These are phyloP conservation scores for Dermolepida albohirtum DNA, from an alignment of 2,888 invertebrate species.

Conservation along the genomic window DNA sequence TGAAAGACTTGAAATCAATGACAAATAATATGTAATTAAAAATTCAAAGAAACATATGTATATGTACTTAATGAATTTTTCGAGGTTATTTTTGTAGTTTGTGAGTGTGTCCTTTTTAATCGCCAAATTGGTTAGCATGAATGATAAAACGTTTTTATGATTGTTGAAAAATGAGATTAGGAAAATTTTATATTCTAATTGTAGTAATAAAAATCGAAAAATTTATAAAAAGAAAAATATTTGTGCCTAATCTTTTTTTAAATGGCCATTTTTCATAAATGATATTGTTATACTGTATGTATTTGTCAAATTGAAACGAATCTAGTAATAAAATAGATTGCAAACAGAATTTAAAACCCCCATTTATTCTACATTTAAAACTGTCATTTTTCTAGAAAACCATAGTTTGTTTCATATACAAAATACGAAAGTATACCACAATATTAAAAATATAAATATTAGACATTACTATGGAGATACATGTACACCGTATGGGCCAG, in stretches of 20 bases:
- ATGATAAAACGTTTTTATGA: constrained; percentile 9
- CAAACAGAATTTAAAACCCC: too few relatives aligned
- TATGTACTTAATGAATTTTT: constrained; percentile 15
- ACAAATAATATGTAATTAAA: constrained; percentile 39
- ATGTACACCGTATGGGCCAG: too few relatives aligned
- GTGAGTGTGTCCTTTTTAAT: too few relatives aligned
- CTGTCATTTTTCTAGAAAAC: too few relatives aligned
- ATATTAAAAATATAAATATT: too few relatives aligned
- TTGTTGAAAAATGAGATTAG: constrained; percentile 3
- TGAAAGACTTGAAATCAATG: constrained; percentile 34
- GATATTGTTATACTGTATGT: not conserved
- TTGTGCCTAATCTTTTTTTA: constrained; percentile 12
- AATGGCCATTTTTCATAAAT: not conserved
- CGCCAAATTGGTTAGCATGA: not conserved
- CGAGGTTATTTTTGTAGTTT: constrained; percentile 15
- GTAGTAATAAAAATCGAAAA: constrained; percentile 1
- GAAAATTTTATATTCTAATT: constrained; percentile 2
- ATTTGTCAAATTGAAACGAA: not conserved
- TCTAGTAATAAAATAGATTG: too few relatives aligned
- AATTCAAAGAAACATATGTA: constrained; percentile 4
- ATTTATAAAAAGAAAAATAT: constrained; percentile 3
- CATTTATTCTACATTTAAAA: too few relatives aligned
- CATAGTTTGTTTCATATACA: too few relatives aligned
- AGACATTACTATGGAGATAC: too few relatives aligned
- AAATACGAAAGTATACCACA: too few relatives aligned